A percentile compares a stretch with the other conserved stretches of the same genome.
phyloP scores from a whole-genome alignment of 2,113 vertebrate genomes.

The Rhipidura dahli region DNA sequence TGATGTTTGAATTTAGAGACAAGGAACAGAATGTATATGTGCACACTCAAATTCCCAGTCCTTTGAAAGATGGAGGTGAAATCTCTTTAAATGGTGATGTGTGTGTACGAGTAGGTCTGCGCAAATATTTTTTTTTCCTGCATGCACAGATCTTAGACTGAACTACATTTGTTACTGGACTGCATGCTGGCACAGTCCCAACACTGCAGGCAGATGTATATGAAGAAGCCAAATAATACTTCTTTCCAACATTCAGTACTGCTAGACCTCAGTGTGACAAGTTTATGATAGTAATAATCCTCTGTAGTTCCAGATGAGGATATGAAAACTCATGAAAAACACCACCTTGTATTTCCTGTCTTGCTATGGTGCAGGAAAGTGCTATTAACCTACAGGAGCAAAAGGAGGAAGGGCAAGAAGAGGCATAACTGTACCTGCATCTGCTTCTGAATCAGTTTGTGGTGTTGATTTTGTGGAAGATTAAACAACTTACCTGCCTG shows the following conservation, averaged over 20 bases:
- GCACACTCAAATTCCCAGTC: not conserved
- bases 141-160: not conserved
- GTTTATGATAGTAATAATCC: not conserved
- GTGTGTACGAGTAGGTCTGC: not conserved
- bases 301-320: not conserved
- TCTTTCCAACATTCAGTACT: not conserved
- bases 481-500: not conserved
- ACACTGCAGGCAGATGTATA: conserved; percentile 34
- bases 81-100: conserved; percentile 41
- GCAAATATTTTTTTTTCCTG: not conserved
- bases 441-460: not conserved
- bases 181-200: conserved; percentile 44
- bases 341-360: not conserved
- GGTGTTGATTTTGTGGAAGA: not conserved
- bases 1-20: not conserved
- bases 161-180: not conserved
- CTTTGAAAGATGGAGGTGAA: not conserved
- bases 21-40: not conserved
- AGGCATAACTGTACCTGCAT: not conserved
- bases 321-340: not conserved
- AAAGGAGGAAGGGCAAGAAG: not conserved
- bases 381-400: not conserved
- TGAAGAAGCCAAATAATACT: not conserved
- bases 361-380: not conserved
- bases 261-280: not conserved